These are phyloP conservation scores for Pogonocherus hispidulus DNA, from an alignment of 2,888 invertebrate genomes.

Conservation along the genomic window DNA sequence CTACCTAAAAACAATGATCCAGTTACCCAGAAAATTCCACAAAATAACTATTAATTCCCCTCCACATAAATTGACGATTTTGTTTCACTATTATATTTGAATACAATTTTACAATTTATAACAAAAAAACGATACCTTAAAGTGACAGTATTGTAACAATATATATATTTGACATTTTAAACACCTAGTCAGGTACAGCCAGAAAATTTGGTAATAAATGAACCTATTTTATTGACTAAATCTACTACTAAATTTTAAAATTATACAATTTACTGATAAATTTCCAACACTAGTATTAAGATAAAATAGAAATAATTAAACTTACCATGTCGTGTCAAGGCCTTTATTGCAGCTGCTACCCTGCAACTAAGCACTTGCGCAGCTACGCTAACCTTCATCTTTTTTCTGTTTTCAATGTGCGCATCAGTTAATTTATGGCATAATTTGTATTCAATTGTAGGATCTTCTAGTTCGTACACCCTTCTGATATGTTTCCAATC, in stretches of 20 bases:
- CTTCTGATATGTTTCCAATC: not conserved
- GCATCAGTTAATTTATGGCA: conserved; percentile 4
- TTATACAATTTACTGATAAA: not conserved
- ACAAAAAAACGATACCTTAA: not conserved
- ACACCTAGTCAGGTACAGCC: not conserved
- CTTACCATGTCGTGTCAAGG: not conserved
- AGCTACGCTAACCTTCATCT: not conserved
- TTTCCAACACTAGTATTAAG: too few relatives aligned
- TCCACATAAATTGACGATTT: not conserved
- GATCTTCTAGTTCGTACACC: conserved; percentile 7
- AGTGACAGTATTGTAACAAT: not conserved
- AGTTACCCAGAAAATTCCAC: too few relatives aligned
- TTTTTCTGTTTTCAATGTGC: not conserved
- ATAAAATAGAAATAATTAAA: not conserved
- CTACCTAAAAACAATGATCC: not conserved
- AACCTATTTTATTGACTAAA: not conserved
- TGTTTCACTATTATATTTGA: too few relatives aligned
- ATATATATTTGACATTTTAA: not conserved
- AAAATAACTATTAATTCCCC: not conserved
- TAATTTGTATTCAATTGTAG: not conserved
- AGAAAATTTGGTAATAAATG: not conserved
- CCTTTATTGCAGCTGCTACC: not conserved
- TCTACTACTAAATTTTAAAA: not conserved
- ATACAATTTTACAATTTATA: too few relatives aligned
- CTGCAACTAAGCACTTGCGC: not conserved